phyloP scores from a whole-genome alignment of 2,888 invertebrate species.

The Ichneumoninae sp. region DNA sequence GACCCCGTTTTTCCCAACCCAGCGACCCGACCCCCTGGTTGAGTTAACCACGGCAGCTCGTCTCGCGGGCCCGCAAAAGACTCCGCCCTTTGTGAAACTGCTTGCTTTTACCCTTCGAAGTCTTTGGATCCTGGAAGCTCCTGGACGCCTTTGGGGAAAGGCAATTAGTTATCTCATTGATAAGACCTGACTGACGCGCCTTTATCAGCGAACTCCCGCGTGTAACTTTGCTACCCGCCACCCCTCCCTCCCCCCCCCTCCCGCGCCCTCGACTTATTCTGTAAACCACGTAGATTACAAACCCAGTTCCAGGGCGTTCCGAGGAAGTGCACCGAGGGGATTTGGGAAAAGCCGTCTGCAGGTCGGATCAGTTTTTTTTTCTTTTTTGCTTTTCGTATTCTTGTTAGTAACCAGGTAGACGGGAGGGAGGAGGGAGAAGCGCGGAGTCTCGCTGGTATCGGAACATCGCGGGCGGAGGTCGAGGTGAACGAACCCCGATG shows the following conservation, averaged over 20 bases:
- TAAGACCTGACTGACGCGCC: constrained; percentile 29
- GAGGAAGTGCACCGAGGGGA: not conserved
- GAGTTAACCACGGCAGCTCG: not conserved
- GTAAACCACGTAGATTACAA: constrained; percentile 26
- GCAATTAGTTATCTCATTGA: constrained; percentile 49
- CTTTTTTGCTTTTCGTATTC: constrained; percentile 8
- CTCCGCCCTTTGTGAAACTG: constrained; percentile 5
- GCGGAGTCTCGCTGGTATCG: constrained; percentile 44
- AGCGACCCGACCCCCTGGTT: not conserved
- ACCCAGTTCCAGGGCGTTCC: constrained; percentile 8
- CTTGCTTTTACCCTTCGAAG: not conserved
- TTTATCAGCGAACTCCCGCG: constrained; percentile 18
- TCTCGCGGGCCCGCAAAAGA: not conserved
- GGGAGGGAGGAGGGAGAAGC: constrained; percentile 1
- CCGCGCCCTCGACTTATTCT: constrained; percentile 12
- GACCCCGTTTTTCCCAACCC: constrained; percentile 27
- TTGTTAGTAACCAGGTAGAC: constrained; percentile 43
- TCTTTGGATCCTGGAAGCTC: not conserved
- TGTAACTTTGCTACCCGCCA: constrained; percentile 17
- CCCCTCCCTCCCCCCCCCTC: not conserved
- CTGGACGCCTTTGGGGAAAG: not conserved
- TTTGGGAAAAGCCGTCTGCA: constrained; percentile 24
- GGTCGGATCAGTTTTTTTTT: constrained; percentile 39
- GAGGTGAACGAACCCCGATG: constrained; percentile 66
- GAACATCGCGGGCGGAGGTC: constrained; percentile 48